Evolutionary conservation across 2,113 vertebrate genomes (phyloP).

Genomic region (Narcine bancroftii): DNA sequence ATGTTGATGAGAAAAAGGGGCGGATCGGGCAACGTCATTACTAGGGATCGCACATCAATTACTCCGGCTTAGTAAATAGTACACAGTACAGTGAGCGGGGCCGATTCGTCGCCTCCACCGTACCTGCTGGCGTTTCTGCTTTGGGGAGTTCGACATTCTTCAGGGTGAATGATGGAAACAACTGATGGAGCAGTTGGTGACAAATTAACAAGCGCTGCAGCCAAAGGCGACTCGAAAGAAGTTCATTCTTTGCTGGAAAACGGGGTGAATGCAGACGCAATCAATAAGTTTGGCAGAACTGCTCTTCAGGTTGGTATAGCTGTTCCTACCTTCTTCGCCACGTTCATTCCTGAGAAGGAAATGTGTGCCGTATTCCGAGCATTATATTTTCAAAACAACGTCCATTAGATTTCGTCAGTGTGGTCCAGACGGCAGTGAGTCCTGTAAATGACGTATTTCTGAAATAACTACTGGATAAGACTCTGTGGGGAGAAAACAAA

Average conservation of each 20-base stretch:
- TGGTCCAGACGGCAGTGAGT: background rate
- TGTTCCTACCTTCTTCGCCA: background rate
- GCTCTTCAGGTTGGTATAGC: slow-evolving; percentile 81
- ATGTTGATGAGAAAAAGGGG: slow-evolving; percentile 35
- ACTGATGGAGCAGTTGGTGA: slow-evolving; percentile 65
- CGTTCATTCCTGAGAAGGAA: background rate
- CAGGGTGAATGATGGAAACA: slow-evolving; percentile 61
- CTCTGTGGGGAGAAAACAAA: background rate
- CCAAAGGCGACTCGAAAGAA: slow-evolving; percentile 68
- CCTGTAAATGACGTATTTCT: slow-evolving; percentile 16
- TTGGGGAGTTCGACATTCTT: slow-evolving; percentile 9
- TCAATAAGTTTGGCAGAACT: slow-evolving; percentile 76
- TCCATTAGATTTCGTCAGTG: background rate
- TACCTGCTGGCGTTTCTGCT: slow-evolving; percentile 43
- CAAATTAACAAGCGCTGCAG: slow-evolving; percentile 76
- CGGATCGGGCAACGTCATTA: slow-evolving; percentile 30
- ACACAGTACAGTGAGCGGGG: slow-evolving; percentile 11
- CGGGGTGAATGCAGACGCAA: slow-evolving; percentile 77
- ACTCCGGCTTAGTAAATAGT: slow-evolving; percentile 28
- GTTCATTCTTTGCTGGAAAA: slow-evolving; percentile 70
- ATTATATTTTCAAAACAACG: background rate
- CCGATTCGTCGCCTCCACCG: slow-evolving; percentile 1
- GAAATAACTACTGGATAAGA: background rate
- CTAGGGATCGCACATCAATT: slow-evolving; percentile 29
- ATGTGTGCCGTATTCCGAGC: background rate